Evolutionary conservation across 2,797 vertebrate species (phyloP).

Genomic region (Apogon hyalosoma): DNA sequence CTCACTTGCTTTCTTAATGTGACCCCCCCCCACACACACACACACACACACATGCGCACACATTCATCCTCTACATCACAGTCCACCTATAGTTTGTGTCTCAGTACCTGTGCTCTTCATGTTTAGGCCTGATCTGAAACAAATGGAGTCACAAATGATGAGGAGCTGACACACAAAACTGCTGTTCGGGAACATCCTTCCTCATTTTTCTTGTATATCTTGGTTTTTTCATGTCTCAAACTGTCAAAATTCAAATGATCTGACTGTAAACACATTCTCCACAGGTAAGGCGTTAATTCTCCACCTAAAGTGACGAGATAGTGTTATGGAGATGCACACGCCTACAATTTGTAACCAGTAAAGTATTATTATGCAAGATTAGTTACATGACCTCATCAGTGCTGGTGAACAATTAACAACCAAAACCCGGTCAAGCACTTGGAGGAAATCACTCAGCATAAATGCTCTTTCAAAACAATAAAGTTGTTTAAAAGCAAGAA

Average conservation of each 20-base stretch:
- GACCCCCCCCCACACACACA: slow-evolving; percentile 1
- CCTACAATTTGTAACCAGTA: not conserved
- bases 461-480: not conserved
- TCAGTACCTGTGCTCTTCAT: slow-evolving; percentile 45
- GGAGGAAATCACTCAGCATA: not conserved
- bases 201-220: not conserved
- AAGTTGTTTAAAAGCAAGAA: not conserved
- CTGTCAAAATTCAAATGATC: not conserved
- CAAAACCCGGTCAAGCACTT: not conserved
- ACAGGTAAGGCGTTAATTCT: not conserved
- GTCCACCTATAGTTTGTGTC: not conserved
- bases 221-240: not conserved
- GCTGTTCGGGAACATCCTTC: slow-evolving; percentile 3
- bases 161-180: slow-evolving; percentile 33
- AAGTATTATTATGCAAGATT: not conserved
- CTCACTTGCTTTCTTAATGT: slow-evolving; percentile 2
- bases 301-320: not conserved
- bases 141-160: slow-evolving; percentile 28
- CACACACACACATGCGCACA: not conserved
- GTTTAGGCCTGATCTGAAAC: slow-evolving; percentile 43
- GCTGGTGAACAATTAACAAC: slow-evolving; percentile 1
- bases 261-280: not conserved
- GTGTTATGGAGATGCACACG: not conserved
- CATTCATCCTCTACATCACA: slow-evolving; percentile 1
- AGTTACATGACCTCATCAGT: not conserved